Conservation (phyloP, 2,113 vertebrate species). For the Oryzias melastigma region DNA sequence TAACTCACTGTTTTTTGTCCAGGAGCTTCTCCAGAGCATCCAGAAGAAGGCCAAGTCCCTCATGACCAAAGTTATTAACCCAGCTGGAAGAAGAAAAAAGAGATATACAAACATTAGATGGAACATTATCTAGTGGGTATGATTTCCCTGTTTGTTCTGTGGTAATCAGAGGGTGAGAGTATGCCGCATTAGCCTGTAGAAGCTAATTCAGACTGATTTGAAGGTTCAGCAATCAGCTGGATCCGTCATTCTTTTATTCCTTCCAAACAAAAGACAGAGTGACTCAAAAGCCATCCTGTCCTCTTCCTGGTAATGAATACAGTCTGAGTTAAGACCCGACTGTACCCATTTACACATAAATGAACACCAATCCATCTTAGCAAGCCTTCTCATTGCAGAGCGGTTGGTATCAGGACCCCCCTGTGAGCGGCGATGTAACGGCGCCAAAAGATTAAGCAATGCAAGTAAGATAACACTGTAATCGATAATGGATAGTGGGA, state of each 20-base stretch:
- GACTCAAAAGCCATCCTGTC: slow-evolving; percentile 25
- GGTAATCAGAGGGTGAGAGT: slow-evolving; percentile 15
- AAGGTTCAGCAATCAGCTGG: slow-evolving; percentile 28
- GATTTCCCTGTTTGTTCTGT: slow-evolving; percentile 5
- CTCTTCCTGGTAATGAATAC: slow-evolving; percentile 15
- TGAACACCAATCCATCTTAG: slow-evolving; percentile 66
- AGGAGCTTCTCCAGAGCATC: slow-evolving; percentile 91
- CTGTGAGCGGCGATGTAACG: slow-evolving; percentile 45
- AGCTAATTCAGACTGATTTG: slow-evolving; percentile 38
- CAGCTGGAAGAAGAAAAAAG: slow-evolving; percentile 77
- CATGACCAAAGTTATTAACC: slow-evolving; percentile 99
- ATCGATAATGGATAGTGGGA: slow-evolving; percentile 77
- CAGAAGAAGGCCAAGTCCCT: slow-evolving; percentile 92
- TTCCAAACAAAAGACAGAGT: slow-evolving; percentile 35
- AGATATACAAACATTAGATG: slow-evolving; percentile 22
- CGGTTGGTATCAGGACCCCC: slow-evolving; percentile 36
- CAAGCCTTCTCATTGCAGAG: slow-evolving; percentile 47
- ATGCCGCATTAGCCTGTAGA: slow-evolving; percentile 26
- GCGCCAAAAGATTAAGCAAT: slow-evolving; percentile 75
- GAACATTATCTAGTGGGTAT: slow-evolving; percentile 7
- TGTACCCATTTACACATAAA: slow-evolving; percentile 61
- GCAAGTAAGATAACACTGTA: slow-evolving; percentile 75
- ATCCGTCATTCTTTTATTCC: slow-evolving; percentile 44
- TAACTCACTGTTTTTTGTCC: slow-evolving; percentile 96
- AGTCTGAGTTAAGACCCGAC: slow-evolving; percentile 48